phyloP scores from a whole-genome alignment of 2,888 invertebrate species.

The Rhingia campestris region DNA sequence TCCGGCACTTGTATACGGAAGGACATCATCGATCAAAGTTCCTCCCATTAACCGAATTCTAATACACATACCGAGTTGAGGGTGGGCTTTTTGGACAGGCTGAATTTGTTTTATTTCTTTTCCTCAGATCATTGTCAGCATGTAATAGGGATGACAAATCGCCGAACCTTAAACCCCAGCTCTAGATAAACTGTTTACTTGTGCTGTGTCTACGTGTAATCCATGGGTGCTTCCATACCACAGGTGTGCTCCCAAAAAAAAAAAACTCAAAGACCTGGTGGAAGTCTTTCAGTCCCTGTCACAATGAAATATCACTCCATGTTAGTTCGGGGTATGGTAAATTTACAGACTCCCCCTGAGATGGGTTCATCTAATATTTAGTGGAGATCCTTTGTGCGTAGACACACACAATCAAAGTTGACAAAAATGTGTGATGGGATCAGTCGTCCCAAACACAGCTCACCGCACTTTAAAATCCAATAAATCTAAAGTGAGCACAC shows the following conservation, averaged over 20 bases:
- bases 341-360: conserved; percentile 13
- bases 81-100: conserved; percentile 19
- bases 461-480: conserved; percentile 54
- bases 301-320: conserved; percentile 54
- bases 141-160: conserved; percentile 62
- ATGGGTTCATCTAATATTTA: conserved; percentile 51
- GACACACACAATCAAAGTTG: conserved; percentile 36
- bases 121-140: conserved; percentile 1
- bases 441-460: background rate
- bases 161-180: conserved; percentile 45
- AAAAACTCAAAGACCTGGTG: background rate
- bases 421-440: conserved; percentile 32
- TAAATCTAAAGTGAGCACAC: conserved; percentile 52
- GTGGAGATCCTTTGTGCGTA: conserved; percentile 35
- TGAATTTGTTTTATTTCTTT: conserved; percentile 7
- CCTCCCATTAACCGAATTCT: conserved; percentile 41
- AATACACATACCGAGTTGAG: conserved; percentile 28
- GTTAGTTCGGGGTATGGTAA: conserved; percentile 34
- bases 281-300: conserved; percentile 47
- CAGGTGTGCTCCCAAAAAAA: background rate
- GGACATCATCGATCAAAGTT: conserved; percentile 67
- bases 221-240: conserved; percentile 25
- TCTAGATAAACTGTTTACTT: conserved; percentile 25
- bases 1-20: conserved; percentile 34
- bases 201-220: conserved; percentile 36